phyloP scores from a whole-genome alignment of 2,113 vertebrate genomes.

The Daboia siamensis region DNA sequence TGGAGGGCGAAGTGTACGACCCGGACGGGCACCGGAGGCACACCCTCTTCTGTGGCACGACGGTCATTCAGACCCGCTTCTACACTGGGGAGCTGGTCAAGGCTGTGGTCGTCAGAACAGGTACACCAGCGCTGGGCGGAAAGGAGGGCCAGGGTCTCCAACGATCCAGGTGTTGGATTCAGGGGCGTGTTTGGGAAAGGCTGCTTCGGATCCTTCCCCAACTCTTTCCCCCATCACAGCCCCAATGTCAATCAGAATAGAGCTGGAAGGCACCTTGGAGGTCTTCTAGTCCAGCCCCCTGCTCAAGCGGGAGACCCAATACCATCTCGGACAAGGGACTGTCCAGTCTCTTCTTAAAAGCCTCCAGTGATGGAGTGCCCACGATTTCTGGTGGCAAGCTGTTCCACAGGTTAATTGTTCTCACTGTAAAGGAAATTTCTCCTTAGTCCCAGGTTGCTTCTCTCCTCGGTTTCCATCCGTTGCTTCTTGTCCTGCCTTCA shows the following conservation, averaged over 20 bases:
- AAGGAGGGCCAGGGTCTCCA: not conserved
- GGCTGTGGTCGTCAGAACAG: constrained; percentile 92
- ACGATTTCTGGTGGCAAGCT: not conserved
- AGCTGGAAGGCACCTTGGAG: too few relatives aligned
- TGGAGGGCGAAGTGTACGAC: constrained; percentile 74
- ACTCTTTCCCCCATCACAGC: not conserved
- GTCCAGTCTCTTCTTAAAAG: not conserved
- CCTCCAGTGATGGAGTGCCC: not conserved
- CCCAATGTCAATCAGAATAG: too few relatives aligned
- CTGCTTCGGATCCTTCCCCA: not conserved
- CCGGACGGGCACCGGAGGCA: constrained; percentile 88
- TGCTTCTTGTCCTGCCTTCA: too few relatives aligned
- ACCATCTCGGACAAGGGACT: too few relatives aligned
- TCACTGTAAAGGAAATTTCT: too few relatives aligned
- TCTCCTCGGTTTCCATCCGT: too few relatives aligned
- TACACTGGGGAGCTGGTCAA: constrained; percentile 94
- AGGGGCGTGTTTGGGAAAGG: not conserved
- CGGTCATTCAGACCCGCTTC: constrained; percentile 95
- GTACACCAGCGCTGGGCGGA: constrained; percentile 55
- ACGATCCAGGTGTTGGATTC: too few relatives aligned
- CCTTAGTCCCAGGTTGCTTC: too few relatives aligned
- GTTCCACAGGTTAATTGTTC: too few relatives aligned
- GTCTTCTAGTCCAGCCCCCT: not conserved
- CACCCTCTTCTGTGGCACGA: constrained; percentile 94
- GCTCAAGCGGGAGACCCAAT: too few relatives aligned